phyloP scores from a whole-genome alignment of 2,113 vertebrate genomes.

The Telmatochromis sp. region DNA sequence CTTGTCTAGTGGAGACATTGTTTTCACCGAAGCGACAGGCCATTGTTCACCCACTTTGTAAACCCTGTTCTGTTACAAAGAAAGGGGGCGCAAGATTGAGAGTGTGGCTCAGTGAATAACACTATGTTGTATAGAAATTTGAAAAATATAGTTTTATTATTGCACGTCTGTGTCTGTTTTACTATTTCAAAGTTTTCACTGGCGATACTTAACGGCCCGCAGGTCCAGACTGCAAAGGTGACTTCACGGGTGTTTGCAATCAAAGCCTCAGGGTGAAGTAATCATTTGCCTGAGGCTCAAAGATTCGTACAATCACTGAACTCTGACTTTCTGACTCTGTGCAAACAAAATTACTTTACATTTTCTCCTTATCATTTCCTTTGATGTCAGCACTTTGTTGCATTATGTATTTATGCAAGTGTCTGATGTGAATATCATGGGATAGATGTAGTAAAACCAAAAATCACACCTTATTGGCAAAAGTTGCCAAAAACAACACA shows the following conservation, averaged over 20 bases:
- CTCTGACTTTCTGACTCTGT: neutral
- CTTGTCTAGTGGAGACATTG: neutral
- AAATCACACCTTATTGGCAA: neutral
- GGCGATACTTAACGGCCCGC: neutral
- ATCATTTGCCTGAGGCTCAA: conserved; percentile 4
- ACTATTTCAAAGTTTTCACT: neutral
- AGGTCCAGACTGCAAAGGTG: neutral
- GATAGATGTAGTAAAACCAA: neutral
- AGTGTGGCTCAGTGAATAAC: neutral
- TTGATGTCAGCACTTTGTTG: neutral
- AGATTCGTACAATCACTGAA: neutral
- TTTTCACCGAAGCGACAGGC: neutral
- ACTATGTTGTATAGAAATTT: neutral
- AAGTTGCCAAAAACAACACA: neutral
- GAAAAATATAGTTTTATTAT: neutral
- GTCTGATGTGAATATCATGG: neutral
- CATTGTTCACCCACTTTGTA: neutral
- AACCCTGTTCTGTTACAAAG: neutral
- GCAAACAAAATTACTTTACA: neutral
- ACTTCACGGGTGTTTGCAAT: conserved; percentile 2
- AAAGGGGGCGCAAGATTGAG: neutral
- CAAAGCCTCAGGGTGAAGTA: neutral
- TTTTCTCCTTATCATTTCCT: neutral
- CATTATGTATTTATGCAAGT: neutral
- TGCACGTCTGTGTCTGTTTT: neutral